Evolutionary conservation across 2,888 invertebrate species (phyloP), one percentile per base, ranked within the genome.

Genomic region (Phasia obesa): DNA sequence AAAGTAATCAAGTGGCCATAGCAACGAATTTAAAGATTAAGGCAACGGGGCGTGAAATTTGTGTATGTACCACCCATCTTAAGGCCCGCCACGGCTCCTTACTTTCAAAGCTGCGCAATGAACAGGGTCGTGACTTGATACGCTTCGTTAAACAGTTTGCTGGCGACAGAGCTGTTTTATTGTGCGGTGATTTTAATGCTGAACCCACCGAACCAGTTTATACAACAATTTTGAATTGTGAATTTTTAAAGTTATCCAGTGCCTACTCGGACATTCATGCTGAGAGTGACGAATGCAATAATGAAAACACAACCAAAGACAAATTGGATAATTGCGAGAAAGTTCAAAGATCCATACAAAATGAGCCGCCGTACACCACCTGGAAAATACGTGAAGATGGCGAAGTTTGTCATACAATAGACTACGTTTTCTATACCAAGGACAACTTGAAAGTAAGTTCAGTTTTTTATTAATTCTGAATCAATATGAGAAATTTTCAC

Each of bases 151-250:
- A 91, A 9, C 88, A 91, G 38, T 91, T 93, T 70, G 91, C 92
- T 35, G 90, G 88, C 0, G 90, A 91, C 2, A 92, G 93, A 73
- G 95, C 96, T 0, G 89, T 94, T 4, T 90, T 96, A 53, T 86
- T 96, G 3, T 94, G 94, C 87, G 96, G 96, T 0, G 96, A 96
- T 89, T 95, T 96, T 88, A 96, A 96, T 89, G 96, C 95, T 0
- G 95, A 95, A 88, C 95, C 95, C 0, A 92, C 90, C 4, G 96
- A 96, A 88, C 94, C 95, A 0, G 93, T 95, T 2, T 95, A 95
- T 88, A 88, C 91, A 25, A 94, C 94, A 0, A 92, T 95, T 55
- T 89, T 93, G 11, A 90, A 90, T 84, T 91, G 92, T 83, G 89
- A 90, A 82, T 84, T 88, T 1, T 84, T 93, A 2, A 90, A 90